Evolutionary conservation across 2,888 invertebrate genomes (phyloP).

Genomic region (Drosophila melanosoma): DNA sequence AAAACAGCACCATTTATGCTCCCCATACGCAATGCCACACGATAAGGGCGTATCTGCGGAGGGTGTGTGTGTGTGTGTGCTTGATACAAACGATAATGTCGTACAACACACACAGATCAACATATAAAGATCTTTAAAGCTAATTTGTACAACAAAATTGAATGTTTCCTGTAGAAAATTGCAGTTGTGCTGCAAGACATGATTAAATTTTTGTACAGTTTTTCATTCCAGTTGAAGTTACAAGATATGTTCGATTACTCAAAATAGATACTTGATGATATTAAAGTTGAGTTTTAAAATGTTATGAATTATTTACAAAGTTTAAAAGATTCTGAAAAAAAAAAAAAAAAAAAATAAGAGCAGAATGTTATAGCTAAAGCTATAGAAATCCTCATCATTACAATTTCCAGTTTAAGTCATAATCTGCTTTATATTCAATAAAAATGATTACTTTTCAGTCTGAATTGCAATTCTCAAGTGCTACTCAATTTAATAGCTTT

Average conservation of each 20-base stretch:
- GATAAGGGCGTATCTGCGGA: constrained; percentile 9
- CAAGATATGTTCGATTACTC: neutral
- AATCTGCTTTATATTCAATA: neutral
- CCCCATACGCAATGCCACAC: neutral
- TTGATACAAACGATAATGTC: constrained; percentile 11
- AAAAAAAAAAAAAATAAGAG: neutral
- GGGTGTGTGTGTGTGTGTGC: neutral
- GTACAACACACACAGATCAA: constrained; percentile 23
- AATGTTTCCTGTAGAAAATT: neutral
- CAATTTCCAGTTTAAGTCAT: neutral
- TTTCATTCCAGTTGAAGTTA: neutral
- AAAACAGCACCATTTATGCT: constrained; percentile 9
- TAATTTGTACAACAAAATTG: neutral
- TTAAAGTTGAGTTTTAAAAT: neutral
- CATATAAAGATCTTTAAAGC: neutral
- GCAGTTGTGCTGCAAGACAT: neutral
- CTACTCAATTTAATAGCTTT: neutral
- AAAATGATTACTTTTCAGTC: neutral
- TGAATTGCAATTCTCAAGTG: neutral
- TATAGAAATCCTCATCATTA: neutral
- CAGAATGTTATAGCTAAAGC: neutral
- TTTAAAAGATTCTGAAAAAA: neutral
- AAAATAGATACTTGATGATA: neutral
- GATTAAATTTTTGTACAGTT: neutral
- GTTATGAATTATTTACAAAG: neutral